Percentiles rank a stretch among this genome's conserved stretches.
Evolutionary conservation across 2,888 invertebrate genomes (phyloP).

Genomic region (Germaria angustata): DNA sequence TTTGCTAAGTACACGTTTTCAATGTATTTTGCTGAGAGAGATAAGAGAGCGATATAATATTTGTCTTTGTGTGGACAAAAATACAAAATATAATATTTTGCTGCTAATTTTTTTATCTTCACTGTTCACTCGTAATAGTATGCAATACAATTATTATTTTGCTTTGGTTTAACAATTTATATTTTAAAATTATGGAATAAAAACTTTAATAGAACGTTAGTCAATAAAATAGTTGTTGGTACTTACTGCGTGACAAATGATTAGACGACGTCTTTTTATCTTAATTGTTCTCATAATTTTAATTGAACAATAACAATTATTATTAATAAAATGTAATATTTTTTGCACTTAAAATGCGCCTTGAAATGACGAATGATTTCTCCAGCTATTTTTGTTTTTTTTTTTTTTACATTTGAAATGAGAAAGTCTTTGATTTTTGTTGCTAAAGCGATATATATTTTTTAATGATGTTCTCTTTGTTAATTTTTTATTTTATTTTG

Average conservation of each 20-base stretch:
- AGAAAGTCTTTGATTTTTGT: constrained; percentile 11
- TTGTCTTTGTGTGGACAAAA: too few relatives aligned
- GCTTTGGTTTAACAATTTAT: neutral
- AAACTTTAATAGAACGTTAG: too few relatives aligned
- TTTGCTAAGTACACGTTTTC: too few relatives aligned
- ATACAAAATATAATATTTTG: too few relatives aligned
- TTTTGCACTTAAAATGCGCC: constrained; percentile 26
- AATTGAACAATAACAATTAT: constrained; percentile 57
- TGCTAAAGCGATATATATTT: constrained; percentile 46
- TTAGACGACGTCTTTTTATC: constrained; percentile 73
- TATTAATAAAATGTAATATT: constrained; percentile 29
- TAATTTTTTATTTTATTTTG: neutral
- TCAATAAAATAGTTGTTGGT: constrained; percentile 43
- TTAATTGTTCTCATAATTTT: constrained; percentile 50
- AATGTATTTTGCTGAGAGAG: too few relatives aligned
- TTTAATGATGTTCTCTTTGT: constrained; percentile 7
- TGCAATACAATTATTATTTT: neutral
- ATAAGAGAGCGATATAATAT: too few relatives aligned
- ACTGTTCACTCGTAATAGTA: constrained; percentile 16
- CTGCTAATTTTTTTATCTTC: too few relatives aligned
- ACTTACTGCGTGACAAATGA: constrained; percentile 79
- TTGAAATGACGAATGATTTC: constrained; percentile 39
- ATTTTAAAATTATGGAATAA: neutral
- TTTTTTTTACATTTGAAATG: constrained; percentile 29
- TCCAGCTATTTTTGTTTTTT: constrained; percentile 33